These are phyloP conservation scores for Agrilus mali DNA, from an alignment of 2,888 invertebrate species.

Conservation along the genomic window DNA sequence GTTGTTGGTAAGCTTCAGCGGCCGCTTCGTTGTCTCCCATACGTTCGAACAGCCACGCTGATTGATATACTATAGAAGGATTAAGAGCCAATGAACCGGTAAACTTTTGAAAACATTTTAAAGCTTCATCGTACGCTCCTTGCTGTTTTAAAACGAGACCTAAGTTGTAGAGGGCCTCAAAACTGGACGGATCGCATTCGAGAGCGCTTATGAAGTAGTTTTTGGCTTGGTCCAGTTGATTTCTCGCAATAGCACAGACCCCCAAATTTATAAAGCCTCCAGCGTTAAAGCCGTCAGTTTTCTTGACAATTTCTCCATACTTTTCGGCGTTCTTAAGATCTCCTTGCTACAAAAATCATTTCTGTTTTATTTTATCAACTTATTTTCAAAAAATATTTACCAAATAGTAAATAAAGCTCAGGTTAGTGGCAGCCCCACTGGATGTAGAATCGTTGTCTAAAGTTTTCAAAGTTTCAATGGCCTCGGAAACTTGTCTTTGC, in stretches of 20 bases:
- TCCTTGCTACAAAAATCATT: constrained; percentile 47
- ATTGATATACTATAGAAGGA: constrained; percentile 51
- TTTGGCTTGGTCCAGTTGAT: constrained; percentile 56
- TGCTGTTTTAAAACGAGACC: constrained; percentile 61
- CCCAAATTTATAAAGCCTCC: constrained; percentile 78
- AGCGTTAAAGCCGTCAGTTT: constrained; percentile 64
- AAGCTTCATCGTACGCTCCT: constrained; percentile 57
- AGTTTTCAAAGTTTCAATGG: constrained; percentile 71
- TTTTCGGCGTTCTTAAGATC: constrained; percentile 65
- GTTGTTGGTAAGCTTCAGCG: constrained; percentile 56
- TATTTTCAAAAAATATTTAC: constrained; percentile 33
- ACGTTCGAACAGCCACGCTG: constrained; percentile 65
- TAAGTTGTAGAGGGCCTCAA: constrained; percentile 74
- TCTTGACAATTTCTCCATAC: constrained; percentile 61
- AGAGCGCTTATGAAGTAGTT: constrained; percentile 63
- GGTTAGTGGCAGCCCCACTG: constrained; percentile 74
- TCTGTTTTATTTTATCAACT: too few relatives aligned
- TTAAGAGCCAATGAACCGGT: constrained; percentile 43
- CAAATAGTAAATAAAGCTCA: constrained; percentile 72
- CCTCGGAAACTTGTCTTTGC: constrained; percentile 65
- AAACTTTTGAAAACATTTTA: constrained; percentile 69
- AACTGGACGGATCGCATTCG: constrained; percentile 66
- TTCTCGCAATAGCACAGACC: constrained; percentile 59
- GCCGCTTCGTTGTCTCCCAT: constrained; percentile 48
- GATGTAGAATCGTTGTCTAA: constrained; percentile 78